Evolutionary conservation across 2,113 vertebrate species (phyloP).

Genomic region (Pristiophorus japonicus): DNA sequence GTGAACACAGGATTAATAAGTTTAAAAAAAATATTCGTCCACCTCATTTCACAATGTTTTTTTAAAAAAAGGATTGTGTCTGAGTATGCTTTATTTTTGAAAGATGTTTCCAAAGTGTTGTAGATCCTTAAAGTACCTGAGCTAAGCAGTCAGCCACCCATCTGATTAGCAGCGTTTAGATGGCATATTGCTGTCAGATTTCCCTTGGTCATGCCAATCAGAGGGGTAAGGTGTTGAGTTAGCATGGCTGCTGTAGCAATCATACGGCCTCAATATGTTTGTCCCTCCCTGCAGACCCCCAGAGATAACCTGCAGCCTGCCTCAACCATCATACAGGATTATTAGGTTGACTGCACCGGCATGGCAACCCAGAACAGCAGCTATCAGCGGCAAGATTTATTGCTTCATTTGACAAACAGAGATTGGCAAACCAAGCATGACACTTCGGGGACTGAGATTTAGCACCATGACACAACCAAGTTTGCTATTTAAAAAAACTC

Average conservation of each 20-base stretch:
- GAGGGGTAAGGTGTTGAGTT: conserved; percentile 43
- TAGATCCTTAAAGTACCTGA: conserved; percentile 38
- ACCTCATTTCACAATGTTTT: background rate
- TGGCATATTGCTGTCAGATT: conserved; percentile 50
- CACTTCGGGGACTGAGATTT: conserved; percentile 66
- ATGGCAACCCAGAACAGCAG: conserved; percentile 55
- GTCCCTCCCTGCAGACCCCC: conserved; percentile 50
- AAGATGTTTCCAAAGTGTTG: conserved; percentile 38
- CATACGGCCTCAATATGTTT: conserved; percentile 51
- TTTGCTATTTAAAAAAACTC: conserved; percentile 47
- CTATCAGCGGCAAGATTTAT: conserved; percentile 84
- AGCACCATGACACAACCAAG: conserved; percentile 58
- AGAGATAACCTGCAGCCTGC: conserved; percentile 52
- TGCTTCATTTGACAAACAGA: conserved; percentile 69
- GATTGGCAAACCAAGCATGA: conserved; percentile 69
- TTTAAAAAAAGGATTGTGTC: background rate
- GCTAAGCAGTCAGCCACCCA: conserved; percentile 44
- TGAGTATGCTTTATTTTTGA: background rate
- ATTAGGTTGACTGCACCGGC: conserved; percentile 47
- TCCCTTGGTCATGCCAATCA: conserved; percentile 40
- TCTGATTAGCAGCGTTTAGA: conserved; percentile 44
- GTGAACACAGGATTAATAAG: background rate
- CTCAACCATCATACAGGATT: conserved; percentile 64
- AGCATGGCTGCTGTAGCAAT: conserved; percentile 43
- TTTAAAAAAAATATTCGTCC: background rate